Base-by-base conservation (phyloP, 2,797 vertebrate genomes). In the Syngnathus acus region DNA sequence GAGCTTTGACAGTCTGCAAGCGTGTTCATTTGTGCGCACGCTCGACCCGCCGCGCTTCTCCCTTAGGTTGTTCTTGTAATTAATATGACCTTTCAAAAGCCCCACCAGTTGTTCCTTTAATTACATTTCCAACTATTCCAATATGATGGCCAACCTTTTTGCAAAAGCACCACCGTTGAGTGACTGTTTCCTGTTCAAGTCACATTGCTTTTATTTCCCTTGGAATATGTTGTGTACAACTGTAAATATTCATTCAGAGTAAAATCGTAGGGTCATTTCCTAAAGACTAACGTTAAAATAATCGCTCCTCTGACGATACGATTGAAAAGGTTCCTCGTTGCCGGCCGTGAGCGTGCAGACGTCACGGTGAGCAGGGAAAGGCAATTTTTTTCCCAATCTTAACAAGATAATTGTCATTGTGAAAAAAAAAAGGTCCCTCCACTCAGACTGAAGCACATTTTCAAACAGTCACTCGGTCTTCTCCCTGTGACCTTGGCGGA, bases 1-100 rank as follows among this genome's bases (percentile, higher is more conserved):
- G 23, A 26, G 64, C 39, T 62, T 39, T 63, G 48, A 32, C 40
- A 45, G 45, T 26, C 40, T 53, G 50, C 16, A 23, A 47, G 8
- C 57, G 47, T 47, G 26, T 66, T 57, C 14, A 17, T 65, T 37
- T 26, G 65, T 40, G 54, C 59, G 68, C 47, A 23, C 17, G 48
- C 50, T 14, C 39, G 61, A 62, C 65, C 60, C 55, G 37, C 21
- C 40, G 54, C 21, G 21, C 23, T n/a, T n/a, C 61, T 32, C 68
- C 62, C 58, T 14, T 0, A 54, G 53, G 48, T 32, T 64, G 50
- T 64, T 66, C 65, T 19, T 62, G 26, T 75, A 70, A 70, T 68
- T 66, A 75, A 64, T 57, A 37, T 23, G 68, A 71, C 62, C 68
- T 67, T 70, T 43, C 3, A 48, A 47, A 21, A 61, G 37, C 61